A percentile compares a stretch with the other conserved stretches of the same genome.
These are phyloP conservation scores for Glareola pratincola DNA, from an alignment of 2,113 vertebrate species.

Conservation along the genomic window DNA sequence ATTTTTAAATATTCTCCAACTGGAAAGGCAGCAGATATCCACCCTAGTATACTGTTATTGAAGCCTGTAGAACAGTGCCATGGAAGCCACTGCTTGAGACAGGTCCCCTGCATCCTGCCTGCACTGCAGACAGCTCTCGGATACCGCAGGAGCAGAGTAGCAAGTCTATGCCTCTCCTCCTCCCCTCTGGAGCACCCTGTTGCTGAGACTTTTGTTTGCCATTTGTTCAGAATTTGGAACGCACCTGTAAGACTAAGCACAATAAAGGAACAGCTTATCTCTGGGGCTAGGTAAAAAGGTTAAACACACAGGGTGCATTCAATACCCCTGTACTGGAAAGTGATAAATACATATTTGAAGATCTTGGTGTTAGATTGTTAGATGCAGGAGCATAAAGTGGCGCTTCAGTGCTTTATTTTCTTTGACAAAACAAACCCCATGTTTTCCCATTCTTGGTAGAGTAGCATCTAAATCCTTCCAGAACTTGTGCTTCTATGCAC, in stretches of 20 bases:
- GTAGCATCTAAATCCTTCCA: neutral
- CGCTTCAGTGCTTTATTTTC: neutral
- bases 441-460: neutral
- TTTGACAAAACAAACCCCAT: neutral
- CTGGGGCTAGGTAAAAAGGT: neutral
- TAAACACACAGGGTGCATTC: neutral
- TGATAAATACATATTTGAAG: neutral
- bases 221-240: neutral
- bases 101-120: neutral
- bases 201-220: neutral
- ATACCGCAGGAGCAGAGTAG: accelerated
- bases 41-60: neutral
- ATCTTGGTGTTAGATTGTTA: neutral
- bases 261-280: neutral
- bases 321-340: neutral
- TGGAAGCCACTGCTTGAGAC: neutral
- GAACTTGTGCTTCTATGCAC: accelerated
- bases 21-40: neutral
- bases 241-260: neutral
- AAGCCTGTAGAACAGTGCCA: neutral
- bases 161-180: neutral
- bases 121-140: neutral
- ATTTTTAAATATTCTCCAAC: neutral
- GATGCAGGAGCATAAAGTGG: neutral
- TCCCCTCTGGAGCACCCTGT: neutral